Evolutionary conservation across 1,140 invertebrate genomes (phyloP), one percentile per base, ranked within the genome.

Genomic region (Nymphalis io): DNA sequence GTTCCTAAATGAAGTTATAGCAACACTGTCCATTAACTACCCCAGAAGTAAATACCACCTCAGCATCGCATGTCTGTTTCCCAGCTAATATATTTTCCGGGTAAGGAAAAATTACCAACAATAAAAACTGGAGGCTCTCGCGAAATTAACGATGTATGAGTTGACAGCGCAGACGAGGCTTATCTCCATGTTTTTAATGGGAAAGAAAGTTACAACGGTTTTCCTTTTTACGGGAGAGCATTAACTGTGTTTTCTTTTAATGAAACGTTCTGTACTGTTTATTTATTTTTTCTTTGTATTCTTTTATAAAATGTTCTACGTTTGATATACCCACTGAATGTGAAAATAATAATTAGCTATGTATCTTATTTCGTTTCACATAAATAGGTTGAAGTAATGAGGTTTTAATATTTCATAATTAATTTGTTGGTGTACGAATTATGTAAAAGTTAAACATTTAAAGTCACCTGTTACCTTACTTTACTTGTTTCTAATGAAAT

Each of bases 81-180:
- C 15, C 53, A 63, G 61, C 70, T 72, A 70, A 62, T 67, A 81
- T 84, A 78, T 83, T 44, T 80, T 74, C 63, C 53, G 59, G 69
- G 75, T 57, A 77, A 81, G 73, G 74, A 89, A 84, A 85, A 87
- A 85, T 87, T 87, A 79, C 83, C 70, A 68, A 85, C 79, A 87
- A 86, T 85, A 89, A 87, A 88, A 89, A 86, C 74, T 85, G 77
- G 83, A 86, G 78, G 78, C 79, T 81, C 75, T 73, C 68, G 70
- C 69, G 70, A 86, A 88, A 90, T 88, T 90, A 90, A 90, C 86
- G 88, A 88, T 87, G 85, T 88, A 85, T 79, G 81, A 85, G 88
- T 85, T 84, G 88, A 87, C 88, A 87, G 85, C 78, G 74, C 74
- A 75, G 76, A 70, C 76, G 69, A 59, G 70, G 84, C 84, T 90